Evolutionary conservation across 2,113 vertebrate genomes (phyloP).

Genomic region (Solea solea): DNA sequence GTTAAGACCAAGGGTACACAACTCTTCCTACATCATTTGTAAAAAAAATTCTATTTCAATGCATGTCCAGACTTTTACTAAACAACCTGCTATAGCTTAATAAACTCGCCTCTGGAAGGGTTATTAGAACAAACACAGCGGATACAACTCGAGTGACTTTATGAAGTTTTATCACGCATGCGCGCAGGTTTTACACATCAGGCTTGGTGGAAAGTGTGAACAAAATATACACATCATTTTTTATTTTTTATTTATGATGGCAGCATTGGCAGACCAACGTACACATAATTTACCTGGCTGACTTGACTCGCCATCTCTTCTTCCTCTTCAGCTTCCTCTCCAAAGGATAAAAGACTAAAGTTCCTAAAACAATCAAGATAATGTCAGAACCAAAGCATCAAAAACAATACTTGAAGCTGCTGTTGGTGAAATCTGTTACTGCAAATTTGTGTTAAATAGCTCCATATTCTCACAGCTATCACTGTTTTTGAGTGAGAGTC

Average conservation of each 20-base stretch:
- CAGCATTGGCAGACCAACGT: no score
- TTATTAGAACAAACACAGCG: no score
- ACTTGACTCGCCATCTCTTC: constrained; percentile 95
- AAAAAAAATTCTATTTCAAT: not conserved
- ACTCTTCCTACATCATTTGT: no score
- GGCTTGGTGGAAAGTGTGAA: not conserved
- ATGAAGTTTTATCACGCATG: no score
- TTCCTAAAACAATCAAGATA: constrained; percentile 82
- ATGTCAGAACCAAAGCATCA: not conserved
- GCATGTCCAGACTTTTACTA: not conserved
- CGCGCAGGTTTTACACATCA: not conserved
- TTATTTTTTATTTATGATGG: no score
- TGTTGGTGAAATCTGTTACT: no score
- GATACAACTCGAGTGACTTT: no score
- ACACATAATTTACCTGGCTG: constrained; percentile 86
- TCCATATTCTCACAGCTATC: no score
- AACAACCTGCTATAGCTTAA: not conserved
- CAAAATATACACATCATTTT: not conserved
- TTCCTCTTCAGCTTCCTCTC: constrained; percentile 98
- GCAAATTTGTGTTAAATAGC: no score
- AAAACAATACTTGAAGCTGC: not conserved
- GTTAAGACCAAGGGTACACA: not conserved
- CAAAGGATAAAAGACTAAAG: constrained; percentile 96
- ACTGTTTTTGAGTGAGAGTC: no score
- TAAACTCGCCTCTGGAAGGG: not conserved